Base-by-base conservation (phyloP, 2,888 invertebrate species). In the Ganaspis brasiliensis region DNA sequence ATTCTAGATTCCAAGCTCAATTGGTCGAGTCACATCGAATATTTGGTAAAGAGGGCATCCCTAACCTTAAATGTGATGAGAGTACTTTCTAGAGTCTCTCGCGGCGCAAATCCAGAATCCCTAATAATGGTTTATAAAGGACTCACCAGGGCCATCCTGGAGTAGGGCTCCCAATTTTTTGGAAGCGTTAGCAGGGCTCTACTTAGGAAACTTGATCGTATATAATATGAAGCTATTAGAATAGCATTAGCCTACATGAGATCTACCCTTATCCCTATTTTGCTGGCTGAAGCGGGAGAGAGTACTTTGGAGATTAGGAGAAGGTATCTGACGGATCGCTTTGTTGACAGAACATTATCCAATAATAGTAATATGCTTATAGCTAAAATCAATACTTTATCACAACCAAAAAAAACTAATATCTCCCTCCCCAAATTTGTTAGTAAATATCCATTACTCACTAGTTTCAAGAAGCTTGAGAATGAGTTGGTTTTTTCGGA, bases 81-180 rank as follows among this genome's bases (percentile, higher is more conserved):
- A 16, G 73, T 21, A 9, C 35, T 59, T 8, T 0, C 40, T 3
- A 31, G 74, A 1, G 1, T 52, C 9, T 40, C 24, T 19, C 67
- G 57, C 56, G 76, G 70, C 0, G 57, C 67, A 35, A 59, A 76
- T 16, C 63, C 76, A 1, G n/a, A 45, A 0, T 72, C 59, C 5
- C 4, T 59, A 1, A 45, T 59, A 1, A 14, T 40, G n/a, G 52
- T 72, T 4, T 76, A 49, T 12, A 72, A 59, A n/a, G 72, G 75
- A 3, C 16, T 71, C 14, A 52, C 63, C 0, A 59, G 76, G 5
- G 63, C 76, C 1, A 35, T 24, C 0, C 14, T 73, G 8, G 76
- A 76, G 14, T 76, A 73, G 67, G 76, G 73, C 0, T 12, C 57
- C 0, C 8, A 0, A 1, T 10, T 63, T 3, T 12, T 56, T 12